Conservation (phyloP, 2,888 invertebrate species). For the Notodonta ziczac region DNA sequence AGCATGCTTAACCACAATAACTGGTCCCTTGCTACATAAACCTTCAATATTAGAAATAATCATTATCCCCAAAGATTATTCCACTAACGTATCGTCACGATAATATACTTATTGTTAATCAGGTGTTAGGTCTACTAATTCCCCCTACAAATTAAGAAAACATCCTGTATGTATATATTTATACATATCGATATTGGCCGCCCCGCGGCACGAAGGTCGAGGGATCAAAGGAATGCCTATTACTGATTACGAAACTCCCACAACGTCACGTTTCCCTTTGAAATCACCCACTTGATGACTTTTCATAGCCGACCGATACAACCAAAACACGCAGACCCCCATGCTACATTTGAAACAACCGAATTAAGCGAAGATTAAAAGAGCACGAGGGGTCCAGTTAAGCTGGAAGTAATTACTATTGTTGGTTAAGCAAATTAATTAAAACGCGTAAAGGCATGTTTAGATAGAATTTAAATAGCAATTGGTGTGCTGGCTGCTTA, state of each 20-base stretch:
- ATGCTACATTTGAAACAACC: conserved; percentile 11
- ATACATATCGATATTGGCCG: conserved; percentile 6
- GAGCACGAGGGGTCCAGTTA: conserved; percentile 15
- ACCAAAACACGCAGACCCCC: conserved; percentile 24
- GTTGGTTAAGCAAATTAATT: conserved; percentile 47
- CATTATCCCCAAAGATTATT: no score
- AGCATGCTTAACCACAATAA: no score
- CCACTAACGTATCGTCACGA: no score
- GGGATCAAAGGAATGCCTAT: conserved; percentile 37
- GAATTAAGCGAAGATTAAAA: conserved; percentile 1
- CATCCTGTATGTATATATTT: background rate
- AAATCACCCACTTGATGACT: conserved; percentile 46
- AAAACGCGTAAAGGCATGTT: conserved; percentile 36
- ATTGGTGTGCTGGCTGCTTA: conserved; percentile 21
- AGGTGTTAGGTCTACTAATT: no score
- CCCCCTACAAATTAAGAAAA: no score
- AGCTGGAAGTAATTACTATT: conserved; percentile 29
- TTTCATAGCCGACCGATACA: conserved; percentile 31
- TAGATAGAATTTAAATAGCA: conserved; percentile 37
- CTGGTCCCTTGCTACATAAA: no score
- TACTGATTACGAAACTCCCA: conserved; percentile 40
- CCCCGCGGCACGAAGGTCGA: conserved; percentile 10
- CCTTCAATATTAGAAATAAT: no score
- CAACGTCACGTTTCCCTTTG: conserved; percentile 47
- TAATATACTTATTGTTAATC: no score